phyloP scores from a whole-genome alignment of 2,888 invertebrate genomes.

The Malacosoma neustria region DNA sequence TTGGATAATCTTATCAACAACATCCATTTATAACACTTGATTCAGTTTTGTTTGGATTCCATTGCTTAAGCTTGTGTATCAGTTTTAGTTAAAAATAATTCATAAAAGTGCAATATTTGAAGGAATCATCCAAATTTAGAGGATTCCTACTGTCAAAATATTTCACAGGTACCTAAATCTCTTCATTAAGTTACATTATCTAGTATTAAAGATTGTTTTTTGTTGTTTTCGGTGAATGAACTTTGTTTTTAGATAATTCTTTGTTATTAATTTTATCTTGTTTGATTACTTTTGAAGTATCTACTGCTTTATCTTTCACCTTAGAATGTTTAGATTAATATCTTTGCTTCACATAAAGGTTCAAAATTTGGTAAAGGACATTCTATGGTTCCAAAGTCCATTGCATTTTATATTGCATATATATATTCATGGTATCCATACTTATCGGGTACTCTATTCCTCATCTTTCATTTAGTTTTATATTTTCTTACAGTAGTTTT shows the following conservation, averaged over 20 bases:
- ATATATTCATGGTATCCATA: too few relatives aligned
- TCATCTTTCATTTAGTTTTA: too few relatives aligned
- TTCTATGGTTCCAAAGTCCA: too few relatives aligned
- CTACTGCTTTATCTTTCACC: neutral
- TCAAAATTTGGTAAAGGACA: too few relatives aligned
- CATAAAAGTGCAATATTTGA: slow-evolving; percentile 8
- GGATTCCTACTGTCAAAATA: neutral
- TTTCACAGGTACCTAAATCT: neutral
- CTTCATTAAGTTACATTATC: neutral
- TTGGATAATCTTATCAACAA: slow-evolving; percentile 41
- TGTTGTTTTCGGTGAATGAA: neutral
- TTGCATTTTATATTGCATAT: too few relatives aligned
- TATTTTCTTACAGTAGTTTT: too few relatives aligned
- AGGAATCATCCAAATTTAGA: neutral
- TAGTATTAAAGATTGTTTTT: neutral
- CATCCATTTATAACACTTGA: slow-evolving; percentile 12
- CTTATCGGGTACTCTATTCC: too few relatives aligned
- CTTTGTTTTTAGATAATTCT: neutral
- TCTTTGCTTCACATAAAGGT: too few relatives aligned
- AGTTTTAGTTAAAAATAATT: neutral
- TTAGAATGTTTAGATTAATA: too few relatives aligned
- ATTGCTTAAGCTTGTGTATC: slow-evolving; percentile 13
- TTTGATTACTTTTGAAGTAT: neutral
- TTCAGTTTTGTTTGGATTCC: slow-evolving; percentile 23
- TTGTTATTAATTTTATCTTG: neutral